Percentiles rank a stretch among this genome's conserved stretches.
These are phyloP conservation scores for Orientallactaga bullata DNA, from an alignment of 2,113 vertebrate genomes.

Conservation along the genomic window DNA sequence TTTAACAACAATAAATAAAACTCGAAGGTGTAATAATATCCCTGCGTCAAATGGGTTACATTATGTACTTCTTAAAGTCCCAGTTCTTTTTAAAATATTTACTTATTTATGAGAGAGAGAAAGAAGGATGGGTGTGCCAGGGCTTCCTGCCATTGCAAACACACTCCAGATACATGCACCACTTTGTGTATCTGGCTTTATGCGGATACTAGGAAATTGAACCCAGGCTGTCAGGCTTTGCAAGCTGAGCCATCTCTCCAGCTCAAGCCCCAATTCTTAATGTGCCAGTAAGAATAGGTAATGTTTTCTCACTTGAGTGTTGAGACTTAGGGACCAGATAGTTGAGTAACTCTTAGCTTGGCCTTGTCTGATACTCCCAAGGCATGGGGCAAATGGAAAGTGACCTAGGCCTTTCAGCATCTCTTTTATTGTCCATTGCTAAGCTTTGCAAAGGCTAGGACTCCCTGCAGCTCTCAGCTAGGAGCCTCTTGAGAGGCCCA, in stretches of 20 bases:
- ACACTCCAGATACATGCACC: no score
- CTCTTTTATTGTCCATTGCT: neutral
- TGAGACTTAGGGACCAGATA: neutral
- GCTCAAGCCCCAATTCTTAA: no score
- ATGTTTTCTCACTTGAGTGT: neutral
- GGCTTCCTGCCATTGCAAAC: no score
- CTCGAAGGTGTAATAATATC: neutral
- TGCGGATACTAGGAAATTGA: no score
- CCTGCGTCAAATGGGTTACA: neutral
- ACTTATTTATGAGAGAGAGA: no score
- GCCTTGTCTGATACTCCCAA: accelerated
- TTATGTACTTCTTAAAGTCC: accelerated
- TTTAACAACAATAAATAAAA: neutral
- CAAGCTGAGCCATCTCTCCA: no score
- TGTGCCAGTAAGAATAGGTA: accelerated
- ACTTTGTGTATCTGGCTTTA: no score
- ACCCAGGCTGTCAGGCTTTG: no score
- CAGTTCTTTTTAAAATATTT: no score
- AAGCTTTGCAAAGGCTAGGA: neutral
- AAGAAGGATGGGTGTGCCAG: no score
- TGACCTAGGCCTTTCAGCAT: neutral
- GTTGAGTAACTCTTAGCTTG: neutral
- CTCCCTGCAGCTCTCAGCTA: no score
- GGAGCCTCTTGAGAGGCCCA: neutral
- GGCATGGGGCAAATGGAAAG: neutral